Base-by-base conservation (phyloP, 2,797 vertebrate genomes). In the Cephalopachus bancanus region DNA sequence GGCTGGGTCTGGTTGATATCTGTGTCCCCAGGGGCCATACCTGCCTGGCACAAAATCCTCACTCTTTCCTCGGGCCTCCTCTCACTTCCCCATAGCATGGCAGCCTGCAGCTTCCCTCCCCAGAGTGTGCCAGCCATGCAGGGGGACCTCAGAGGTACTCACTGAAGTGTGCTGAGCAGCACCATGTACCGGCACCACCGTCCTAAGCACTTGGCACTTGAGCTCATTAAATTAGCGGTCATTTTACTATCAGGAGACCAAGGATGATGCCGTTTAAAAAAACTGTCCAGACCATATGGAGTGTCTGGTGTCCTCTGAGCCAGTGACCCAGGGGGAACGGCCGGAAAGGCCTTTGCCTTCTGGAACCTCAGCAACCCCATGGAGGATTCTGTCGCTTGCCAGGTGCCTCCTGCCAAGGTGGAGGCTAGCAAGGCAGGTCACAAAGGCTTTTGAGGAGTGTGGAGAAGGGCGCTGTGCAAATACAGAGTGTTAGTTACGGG, bases 81-180 rank as follows among this genome's bases (percentile, higher is more conserved):
- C 28, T 37, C 8, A 10, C 80, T 33, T 84, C 28, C 28, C 44
- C 1, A 0, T 7, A 12, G 12, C 33, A 0, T 1, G 17, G 4
- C 0, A 2, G 20, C 8, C 28, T 19, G 3, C 33, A 1, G 0
- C 10, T n/a, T 80, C 60, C 53, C 74, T 14, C 24, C 4, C 64
- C 10, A 10, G 37, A 6, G 2, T 10, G 16, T 28, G 57, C 30
- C 2, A 1, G 4, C 0, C 2, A 28, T 15, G 26, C 55, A 6
- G 0, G 20, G 10, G 3, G 20, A 15, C 20, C 64, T 64, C 16
- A 44, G 44, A 44, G 44, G 44, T 44, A 44, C 44, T 44, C 44
- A 4, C 44, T 44, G 17, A 53, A 8, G 0, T 87, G 55, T 78
- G 53, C 57, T 7, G 4, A 76, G 14, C 17, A 49, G 80, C 4